Conservation (phyloP, 2,797 vertebrate species). For the Sebastes nivosus region DNA sequence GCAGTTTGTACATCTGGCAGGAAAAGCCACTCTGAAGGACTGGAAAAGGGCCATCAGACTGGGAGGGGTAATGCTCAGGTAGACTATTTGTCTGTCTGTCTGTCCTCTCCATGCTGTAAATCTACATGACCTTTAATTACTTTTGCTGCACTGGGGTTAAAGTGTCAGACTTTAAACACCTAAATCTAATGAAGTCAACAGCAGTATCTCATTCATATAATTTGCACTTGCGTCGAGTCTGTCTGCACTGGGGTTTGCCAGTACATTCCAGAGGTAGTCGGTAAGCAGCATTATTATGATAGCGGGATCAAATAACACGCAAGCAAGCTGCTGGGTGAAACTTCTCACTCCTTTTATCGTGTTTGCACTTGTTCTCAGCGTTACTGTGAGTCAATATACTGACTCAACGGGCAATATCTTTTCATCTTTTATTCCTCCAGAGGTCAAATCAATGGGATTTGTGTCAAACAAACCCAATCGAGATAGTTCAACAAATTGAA, state of each 20-base stretch:
- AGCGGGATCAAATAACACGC: slow-evolving; percentile 57
- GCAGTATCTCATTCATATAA: slow-evolving; percentile 32
- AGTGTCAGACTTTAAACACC: slow-evolving; percentile 20
- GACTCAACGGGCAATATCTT: slow-evolving; percentile 35
- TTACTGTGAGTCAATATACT: slow-evolving; percentile 37
- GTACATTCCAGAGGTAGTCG: slow-evolving; percentile 61
- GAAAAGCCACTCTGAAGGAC: slow-evolving; percentile 94
- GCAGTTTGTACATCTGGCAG: slow-evolving; percentile 94
- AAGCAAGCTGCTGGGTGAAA: slow-evolving; percentile 42
- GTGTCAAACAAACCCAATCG: slow-evolving; percentile 19
- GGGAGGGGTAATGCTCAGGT: slow-evolving; percentile 96
- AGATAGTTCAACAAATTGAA: slow-evolving; percentile 16
- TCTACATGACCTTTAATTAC: not conserved
- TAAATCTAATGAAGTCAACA: slow-evolving; percentile 5
- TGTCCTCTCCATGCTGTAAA: not conserved
- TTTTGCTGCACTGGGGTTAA: not conserved
- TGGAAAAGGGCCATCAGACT: slow-evolving; percentile 96
- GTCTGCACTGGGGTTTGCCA: slow-evolving; percentile 44
- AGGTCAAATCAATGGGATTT: slow-evolving; percentile 35
- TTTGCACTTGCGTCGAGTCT: slow-evolving; percentile 32
- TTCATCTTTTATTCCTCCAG: slow-evolving; percentile 36
- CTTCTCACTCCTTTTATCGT: slow-evolving; percentile 47
- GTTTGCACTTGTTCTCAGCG: slow-evolving; percentile 67
- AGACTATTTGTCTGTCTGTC: slow-evolving; percentile 25
- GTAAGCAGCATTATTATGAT: slow-evolving; percentile 49